Evolutionary conservation across 2,888 invertebrate genomes (phyloP), one percentile per base, ranked within the genome.

Genomic region (Drosophila nr. fundita): DNA sequence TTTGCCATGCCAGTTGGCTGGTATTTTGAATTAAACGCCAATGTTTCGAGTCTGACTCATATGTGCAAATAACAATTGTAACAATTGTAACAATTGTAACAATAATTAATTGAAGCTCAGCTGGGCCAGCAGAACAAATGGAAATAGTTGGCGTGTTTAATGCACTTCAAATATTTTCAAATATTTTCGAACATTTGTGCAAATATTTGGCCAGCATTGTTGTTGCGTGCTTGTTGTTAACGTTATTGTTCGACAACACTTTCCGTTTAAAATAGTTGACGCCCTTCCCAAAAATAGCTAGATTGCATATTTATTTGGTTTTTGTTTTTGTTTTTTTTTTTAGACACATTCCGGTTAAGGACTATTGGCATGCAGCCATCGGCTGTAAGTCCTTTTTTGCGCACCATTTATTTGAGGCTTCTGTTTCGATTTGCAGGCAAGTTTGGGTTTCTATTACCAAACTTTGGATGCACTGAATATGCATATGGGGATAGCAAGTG

Each of bases 201-300:
- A 82, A 75, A 85, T 66, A 77, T 80, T 79, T 84, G 73, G 69
- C 53, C 45, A 58, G 78, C 62, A 50, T 30, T 40, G 29, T 29
- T 18, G 40, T 53, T 52, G 57, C 72, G 54, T 42, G 62, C 27
- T 38, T 55, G 66, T 68, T 81, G 69, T 81, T 68, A 81, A 67
- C 77, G 58, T 82, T 73, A 84, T 84, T 83, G 82, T 84, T 82
- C 71, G 54, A 78, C 83, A 87, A 87, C 76, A 76, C 82, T 85
- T 78, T 65, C 15, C 38, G 72, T 67, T 55, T 32, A 74, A 82
- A 82, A 78, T 82, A 74, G 68, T 82, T 73, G 36, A 76, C 76
- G 68, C 81, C 65, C 62, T 58, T 15, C 6, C 40, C 30, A 21
- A 63, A 77, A 57, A 18, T 4, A 18, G 4, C 3, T 57, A 49